Evolutionary conservation across 1,140 invertebrate species (phyloP).

Genomic region (Neodiprion lecontei): DNA sequence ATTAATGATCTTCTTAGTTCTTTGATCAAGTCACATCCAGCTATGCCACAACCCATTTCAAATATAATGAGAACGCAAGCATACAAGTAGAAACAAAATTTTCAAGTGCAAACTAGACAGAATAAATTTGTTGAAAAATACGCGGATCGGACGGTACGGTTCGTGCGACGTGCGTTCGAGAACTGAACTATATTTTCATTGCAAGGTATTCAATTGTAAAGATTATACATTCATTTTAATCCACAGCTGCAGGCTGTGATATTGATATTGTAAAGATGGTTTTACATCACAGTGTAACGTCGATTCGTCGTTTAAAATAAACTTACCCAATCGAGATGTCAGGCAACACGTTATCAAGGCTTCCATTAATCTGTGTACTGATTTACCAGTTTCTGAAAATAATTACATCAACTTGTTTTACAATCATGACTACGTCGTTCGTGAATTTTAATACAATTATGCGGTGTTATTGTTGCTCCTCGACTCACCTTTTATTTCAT

Average conservation of each 20-base stretch:
- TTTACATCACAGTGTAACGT: not conserved
- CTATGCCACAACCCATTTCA: slow-evolving; percentile 34
- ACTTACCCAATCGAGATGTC: slow-evolving; percentile 54
- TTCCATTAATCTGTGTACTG: slow-evolving; percentile 52
- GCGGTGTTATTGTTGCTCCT: not conserved
- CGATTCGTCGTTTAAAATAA: slow-evolving; percentile 16
- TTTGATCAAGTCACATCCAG: slow-evolving; percentile 43
- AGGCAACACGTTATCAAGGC: slow-evolving; percentile 57
- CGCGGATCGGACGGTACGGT: not conserved
- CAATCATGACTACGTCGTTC: not conserved
- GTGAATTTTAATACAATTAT: slow-evolving; percentile 6
- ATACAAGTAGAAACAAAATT: no score
- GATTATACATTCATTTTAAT: slow-evolving; percentile 27
- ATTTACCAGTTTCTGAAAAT: slow-evolving; percentile 54
- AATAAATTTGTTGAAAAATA: no score
- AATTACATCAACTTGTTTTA: slow-evolving; percentile 16
- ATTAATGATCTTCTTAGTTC: slow-evolving; percentile 47
- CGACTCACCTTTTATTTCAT: slow-evolving; percentile 46
- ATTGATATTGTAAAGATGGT: slow-evolving; percentile 4
- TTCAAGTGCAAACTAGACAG: no score
- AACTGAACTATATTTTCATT: slow-evolving; percentile 40
- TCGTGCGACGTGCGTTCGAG: not conserved
- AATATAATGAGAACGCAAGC: not conserved
- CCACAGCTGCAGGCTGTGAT: slow-evolving; percentile 43
- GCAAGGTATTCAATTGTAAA: slow-evolving; percentile 4